A percentile compares a stretch with the other conserved stretches of the same genome.
These are phyloP conservation scores for Drosophila subquinaria DNA, from an alignment of 2,888 invertebrate genomes.

Conservation along the genomic window DNA sequence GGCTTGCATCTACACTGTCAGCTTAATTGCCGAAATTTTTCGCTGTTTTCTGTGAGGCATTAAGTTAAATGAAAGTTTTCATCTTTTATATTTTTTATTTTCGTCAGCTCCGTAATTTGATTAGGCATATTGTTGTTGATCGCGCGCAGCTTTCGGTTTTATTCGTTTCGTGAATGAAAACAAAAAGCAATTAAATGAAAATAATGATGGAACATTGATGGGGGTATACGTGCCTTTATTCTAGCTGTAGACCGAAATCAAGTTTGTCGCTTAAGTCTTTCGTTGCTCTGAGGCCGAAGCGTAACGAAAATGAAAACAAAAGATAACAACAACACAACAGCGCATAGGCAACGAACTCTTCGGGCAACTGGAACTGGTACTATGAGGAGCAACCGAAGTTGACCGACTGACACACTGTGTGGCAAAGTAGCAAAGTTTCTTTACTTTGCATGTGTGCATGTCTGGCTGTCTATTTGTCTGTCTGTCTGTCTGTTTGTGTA, in stretches of 20 bases:
- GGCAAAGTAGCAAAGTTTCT: slow-evolving; percentile 34
- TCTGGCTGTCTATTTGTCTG: slow-evolving; percentile 32
- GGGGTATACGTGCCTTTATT: slow-evolving; percentile 23
- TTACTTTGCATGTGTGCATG: slow-evolving; percentile 10
- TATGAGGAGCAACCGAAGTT: slow-evolving; percentile 27
- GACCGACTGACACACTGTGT: slow-evolving; percentile 80
- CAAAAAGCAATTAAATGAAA: slow-evolving; percentile 67
- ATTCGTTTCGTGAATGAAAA: slow-evolving; percentile 57
- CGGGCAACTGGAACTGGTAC: slow-evolving; percentile 10
- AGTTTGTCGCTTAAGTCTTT: slow-evolving; percentile 75
- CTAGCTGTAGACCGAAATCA: slow-evolving; percentile 32
- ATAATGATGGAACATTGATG: slow-evolving; percentile 40
- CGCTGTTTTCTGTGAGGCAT: slow-evolving; percentile 46
- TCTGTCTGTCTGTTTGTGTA: not conserved
- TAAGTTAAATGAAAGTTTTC: slow-evolving; percentile 74
- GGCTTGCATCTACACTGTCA: slow-evolving; percentile 44
- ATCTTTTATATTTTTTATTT: slow-evolving; percentile 31
- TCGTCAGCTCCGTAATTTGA: slow-evolving; percentile 45
- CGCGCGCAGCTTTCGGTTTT: slow-evolving; percentile 48
- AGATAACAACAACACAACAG: slow-evolving; percentile 25
- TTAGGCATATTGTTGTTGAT: slow-evolving; percentile 37
- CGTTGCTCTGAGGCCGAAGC: slow-evolving; percentile 51
- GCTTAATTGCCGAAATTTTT: slow-evolving; percentile 16
- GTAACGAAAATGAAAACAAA: slow-evolving; percentile 81
- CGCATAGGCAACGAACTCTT: slow-evolving; percentile 40